A percentile compares a stretch with the other conserved stretches of the same genome.
Conservation (phyloP, 2,888 invertebrate species). For the Ochropleura leucogaster region DNA sequence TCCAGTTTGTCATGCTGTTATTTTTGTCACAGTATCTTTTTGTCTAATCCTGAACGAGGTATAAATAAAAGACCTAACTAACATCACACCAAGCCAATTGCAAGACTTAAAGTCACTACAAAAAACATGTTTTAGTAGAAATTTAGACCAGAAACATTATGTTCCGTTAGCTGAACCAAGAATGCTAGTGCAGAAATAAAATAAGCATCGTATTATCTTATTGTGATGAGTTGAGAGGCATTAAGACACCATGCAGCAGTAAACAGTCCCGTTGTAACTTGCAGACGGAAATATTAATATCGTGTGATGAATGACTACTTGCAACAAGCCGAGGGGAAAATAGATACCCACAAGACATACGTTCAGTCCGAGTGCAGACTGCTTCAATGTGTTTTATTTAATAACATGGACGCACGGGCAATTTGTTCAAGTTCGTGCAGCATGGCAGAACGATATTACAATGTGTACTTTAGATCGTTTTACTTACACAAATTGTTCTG, state of each 20-base stretch:
- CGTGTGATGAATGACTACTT: slow-evolving; percentile 58
- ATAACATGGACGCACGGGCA: slow-evolving; percentile 44
- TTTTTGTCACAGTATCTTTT: slow-evolving; percentile 29
- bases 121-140: slow-evolving; percentile 32
- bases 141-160: slow-evolving; percentile 22
- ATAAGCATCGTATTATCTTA: slow-evolving; percentile 45
- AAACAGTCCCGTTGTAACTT: slow-evolving; percentile 62
- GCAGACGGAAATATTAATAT: slow-evolving; percentile 69
- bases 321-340: slow-evolving; percentile 56
- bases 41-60: slow-evolving; percentile 19
- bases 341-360: slow-evolving; percentile 48
- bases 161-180: slow-evolving; percentile 56
- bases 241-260: slow-evolving; percentile 40
- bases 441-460: slow-evolving; percentile 46
- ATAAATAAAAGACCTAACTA: slow-evolving; percentile 25
- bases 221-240: slow-evolving; percentile 38
- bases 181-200: slow-evolving; percentile 42
- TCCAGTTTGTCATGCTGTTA: slow-evolving; percentile 28
- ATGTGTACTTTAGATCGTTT: slow-evolving; percentile 40
- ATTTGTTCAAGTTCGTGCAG: slow-evolving; percentile 49
- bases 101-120: slow-evolving; percentile 6
- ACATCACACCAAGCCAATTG: slow-evolving; percentile 16
- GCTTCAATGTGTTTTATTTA: slow-evolving; percentile 53
- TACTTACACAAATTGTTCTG: slow-evolving; percentile 17
- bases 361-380: slow-evolving; percentile 25